Evolutionary conservation across 53 echinoderm and acorn worm species (phyloP).

Genomic region (Arbacia lixula): DNA sequence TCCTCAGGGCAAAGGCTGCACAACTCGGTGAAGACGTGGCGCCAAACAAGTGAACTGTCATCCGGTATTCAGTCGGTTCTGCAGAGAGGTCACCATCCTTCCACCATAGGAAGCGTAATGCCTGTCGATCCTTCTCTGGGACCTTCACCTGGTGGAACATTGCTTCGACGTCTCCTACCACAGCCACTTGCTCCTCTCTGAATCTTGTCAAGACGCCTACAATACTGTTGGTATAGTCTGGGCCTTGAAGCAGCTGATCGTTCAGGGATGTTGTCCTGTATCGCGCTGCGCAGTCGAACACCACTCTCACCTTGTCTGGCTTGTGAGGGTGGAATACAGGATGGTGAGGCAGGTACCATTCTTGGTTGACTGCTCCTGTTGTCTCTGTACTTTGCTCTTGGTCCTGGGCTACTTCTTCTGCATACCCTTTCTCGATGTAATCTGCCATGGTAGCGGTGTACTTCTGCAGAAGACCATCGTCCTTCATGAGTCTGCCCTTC

Average conservation of each 20-base stretch:
- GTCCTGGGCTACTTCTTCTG: conserved; percentile 17
- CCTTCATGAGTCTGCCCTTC: conserved; percentile 22
- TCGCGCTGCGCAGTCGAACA: conserved; percentile 57
- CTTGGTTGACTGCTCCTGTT: neutral
- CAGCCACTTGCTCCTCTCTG: conserved; percentile 32
- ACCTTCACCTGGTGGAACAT: conserved; percentile 67
- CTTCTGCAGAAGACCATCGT: conserved; percentile 30
- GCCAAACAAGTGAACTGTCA: conserved; percentile 55
- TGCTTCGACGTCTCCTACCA: conserved; percentile 60
- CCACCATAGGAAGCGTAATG: conserved; percentile 56
- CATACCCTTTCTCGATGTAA: conserved; percentile 36
- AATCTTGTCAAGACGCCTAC: conserved; percentile 52
- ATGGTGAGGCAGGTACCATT: conserved; percentile 65
- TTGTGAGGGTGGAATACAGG: conserved; percentile 55
- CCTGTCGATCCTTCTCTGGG: conserved; percentile 23
- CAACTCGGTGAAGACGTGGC: conserved; percentile 56
- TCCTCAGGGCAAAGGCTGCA: conserved; percentile 46
- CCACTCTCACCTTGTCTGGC: conserved; percentile 54
- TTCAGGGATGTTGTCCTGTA: conserved; percentile 44
- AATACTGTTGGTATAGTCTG: conserved; percentile 37
- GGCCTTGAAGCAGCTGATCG: conserved; percentile 44
- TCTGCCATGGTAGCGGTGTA: conserved; percentile 24
- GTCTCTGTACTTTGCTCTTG: neutral
- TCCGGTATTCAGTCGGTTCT: conserved; percentile 13
- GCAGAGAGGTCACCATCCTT: conserved; percentile 21